phyloP scores from a whole-genome alignment of 2,797 vertebrate species.

The Siniperca obscura region DNA sequence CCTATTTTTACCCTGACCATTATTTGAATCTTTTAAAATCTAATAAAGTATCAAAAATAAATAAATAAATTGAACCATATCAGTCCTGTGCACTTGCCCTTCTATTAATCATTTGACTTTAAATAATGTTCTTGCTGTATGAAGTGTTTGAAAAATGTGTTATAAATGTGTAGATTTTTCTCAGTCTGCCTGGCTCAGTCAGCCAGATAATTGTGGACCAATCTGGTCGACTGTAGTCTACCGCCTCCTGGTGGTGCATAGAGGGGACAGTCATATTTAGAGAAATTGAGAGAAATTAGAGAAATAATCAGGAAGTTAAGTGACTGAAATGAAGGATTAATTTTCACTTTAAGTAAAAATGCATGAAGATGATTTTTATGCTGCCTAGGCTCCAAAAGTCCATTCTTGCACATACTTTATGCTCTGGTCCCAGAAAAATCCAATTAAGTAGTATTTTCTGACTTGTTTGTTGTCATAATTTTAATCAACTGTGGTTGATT shows the following conservation, averaged over 20 bases:
- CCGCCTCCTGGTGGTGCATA: constrained; percentile 63
- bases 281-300: neutral
- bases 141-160: constrained; percentile 68
- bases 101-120: constrained; percentile 15
- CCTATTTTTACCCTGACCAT: constrained; percentile 10
- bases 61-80: neutral
- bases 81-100: constrained; percentile 13
- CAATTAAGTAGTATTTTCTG: constrained; percentile 40
- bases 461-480: constrained; percentile 57
- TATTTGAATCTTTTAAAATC: constrained; percentile 41
- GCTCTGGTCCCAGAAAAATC: neutral
- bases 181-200: constrained; percentile 35
- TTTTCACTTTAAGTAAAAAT: neutral
- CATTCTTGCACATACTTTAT: neutral
- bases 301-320: neutral
- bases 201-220: constrained; percentile 21
- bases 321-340: neutral
- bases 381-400: neutral
- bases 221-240: constrained; percentile 6
- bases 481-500: constrained; percentile 47
- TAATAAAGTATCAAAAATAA: neutral
- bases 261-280: neutral
- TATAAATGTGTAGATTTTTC: constrained; percentile 56
- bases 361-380: neutral
- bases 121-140: constrained; percentile 48